Evolutionary conservation across 92 coral and sea anemone genomes (phyloP), one percentile per base, ranked within the genome.

Genomic region (Siderastrea radians): DNA sequence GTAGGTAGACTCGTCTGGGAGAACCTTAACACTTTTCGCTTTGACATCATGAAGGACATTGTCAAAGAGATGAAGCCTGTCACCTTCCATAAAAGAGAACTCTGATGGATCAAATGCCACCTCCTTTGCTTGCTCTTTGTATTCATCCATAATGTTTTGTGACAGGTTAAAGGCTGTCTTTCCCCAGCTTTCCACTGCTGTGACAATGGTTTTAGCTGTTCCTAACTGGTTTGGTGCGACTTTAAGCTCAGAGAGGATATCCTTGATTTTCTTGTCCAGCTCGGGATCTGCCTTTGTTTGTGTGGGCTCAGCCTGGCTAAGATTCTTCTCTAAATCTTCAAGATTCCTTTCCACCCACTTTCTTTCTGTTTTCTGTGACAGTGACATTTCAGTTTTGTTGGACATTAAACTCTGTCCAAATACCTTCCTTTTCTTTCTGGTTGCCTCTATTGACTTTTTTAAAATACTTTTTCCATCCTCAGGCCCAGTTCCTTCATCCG

Each of bases 111-210:
- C 12, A 2, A 73, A 69, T 3, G 54, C 15, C 14, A n/a, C 45
- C 68, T 82, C 77, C 0, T 46, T 44, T 44, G 86, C 17, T 47
- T 87, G 90, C 38, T 80, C 65, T 6, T 54, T 13, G 81, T 87
- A 80, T 44, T 92, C 95, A n/a, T 80, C 75, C 60, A 50, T 67
- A 3, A 92, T 73, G 45, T 79, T 5, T 67, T 77, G 77, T 26
- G 85, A 74, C 60, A 79, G 74, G 86, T 79, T 46, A 87, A 68
- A 78, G 44, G 83, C n/a, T 15, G 86, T 71, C 71, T 88, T 88
- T 4, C 96, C 98, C 98, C 98, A 95, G 26, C 82, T 84, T 54
- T 92, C 92, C 1, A 86, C 98, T 1, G 96, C 94, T 7, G 96
- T 93, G 50, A 95, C 90, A 46, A 95, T 88, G 38, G 87, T 94